These are phyloP conservation scores for Ceyx cyanopectus DNA, from an alignment of 2,113 vertebrate genomes.

Conservation along the genomic window DNA sequence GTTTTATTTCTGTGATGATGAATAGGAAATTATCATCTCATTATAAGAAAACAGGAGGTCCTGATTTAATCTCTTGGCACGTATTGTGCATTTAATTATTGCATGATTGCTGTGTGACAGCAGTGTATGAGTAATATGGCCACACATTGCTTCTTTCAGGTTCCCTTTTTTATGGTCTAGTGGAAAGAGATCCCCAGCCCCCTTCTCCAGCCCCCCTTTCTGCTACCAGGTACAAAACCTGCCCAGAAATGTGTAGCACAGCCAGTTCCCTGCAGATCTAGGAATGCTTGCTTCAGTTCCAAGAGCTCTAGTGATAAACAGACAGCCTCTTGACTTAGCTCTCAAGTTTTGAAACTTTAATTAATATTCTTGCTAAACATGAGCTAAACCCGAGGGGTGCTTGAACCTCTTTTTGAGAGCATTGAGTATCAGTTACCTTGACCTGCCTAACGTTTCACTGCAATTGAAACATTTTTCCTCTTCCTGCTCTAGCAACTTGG, in stretches of 20 bases:
- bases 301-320: not conserved
- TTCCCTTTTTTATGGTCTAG: not conserved
- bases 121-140: not conserved
- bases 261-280: not conserved
- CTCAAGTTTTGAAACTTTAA: not conserved
- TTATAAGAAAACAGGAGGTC: not conserved
- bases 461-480: not conserved
- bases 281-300: not conserved
- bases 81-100: not conserved
- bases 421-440: not conserved
- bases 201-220: not conserved
- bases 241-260: fast-evolving
- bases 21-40: not conserved
- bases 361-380: not conserved
- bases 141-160: not conserved
- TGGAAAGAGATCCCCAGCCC: not conserved
- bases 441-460: not conserved
- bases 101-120: not conserved
- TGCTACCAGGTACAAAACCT: not conserved
- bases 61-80: not conserved
- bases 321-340: not conserved
- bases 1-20: not conserved
- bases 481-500: not conserved
- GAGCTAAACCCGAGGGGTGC: not conserved
- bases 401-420: not conserved